Evolutionary conservation across 2,888 invertebrate genomes (phyloP), one percentile per base, ranked within the genome.

Genomic region (Lypha dubia): DNA sequence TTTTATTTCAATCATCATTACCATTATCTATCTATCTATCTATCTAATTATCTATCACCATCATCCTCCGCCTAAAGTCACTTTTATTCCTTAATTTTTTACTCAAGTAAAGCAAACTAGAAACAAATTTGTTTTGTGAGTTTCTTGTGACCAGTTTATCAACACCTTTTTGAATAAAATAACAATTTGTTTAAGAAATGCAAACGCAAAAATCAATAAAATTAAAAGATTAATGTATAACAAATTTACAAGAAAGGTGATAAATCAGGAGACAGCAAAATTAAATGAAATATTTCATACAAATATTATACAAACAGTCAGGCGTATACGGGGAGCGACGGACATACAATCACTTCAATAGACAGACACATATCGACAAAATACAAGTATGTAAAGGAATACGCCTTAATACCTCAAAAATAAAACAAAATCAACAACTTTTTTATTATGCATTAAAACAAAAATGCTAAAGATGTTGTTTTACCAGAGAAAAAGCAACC

Each of bases 231-330:
- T 88, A 87, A 87, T 87, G 85, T 88, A 89, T 89, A 90, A 88
- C 88, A 88, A 87, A 88, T 87, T 83, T 87, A 89, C 89, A 88
- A 87, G 87, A 90, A 89, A 89, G 90, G 90, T 91, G 91, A 92
- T 92, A 92, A 92, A 92, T 92, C 92, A 92, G 91, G 90, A 91
- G 92, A 91, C 91, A 92, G 89, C 71, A 76, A 91, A 92, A 92
- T 92, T 92, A 92, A 92, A 92, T 92, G 92, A 92, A 92, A 91
- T 91, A 92, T 92, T 92, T 80, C 68, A 77, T 67, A 53, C 60
- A 71, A 71, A 80, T 75, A 51, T 46, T 49, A 51, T 65, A 28
- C 49, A 56, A 24, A 68, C 51, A 32, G 49, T 75, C 82, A 32
- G 41, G 75, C 82, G 46, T 41, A 60, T 53, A 49, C 24, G 65